Evolutionary conservation across 92 coral and sea anemone species (phyloP), one percentile per base, ranked within the genome.

Genomic region (Epizoanthus illoricatus): DNA sequence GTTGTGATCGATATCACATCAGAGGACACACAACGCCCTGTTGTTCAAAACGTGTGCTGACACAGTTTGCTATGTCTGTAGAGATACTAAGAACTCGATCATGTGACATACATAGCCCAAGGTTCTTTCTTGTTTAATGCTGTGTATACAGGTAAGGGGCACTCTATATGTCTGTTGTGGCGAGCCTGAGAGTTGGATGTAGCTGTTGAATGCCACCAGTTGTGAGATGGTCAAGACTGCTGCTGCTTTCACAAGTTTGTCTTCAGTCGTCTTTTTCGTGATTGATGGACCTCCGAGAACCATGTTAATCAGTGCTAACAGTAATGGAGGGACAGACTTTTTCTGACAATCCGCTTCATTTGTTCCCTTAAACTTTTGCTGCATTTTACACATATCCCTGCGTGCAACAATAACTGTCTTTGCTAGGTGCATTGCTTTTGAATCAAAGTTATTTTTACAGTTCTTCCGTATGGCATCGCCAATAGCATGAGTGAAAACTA

Each of bases 371-470:
- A 87, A 87, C 41, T 64, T 15, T 40, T 64, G 86, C 47, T 87
- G 20, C 5, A 54, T n/a, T 9, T 58, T 75, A 18, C 64, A 24
- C 19, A 81, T 21, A 62, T 89, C 92, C 72, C 84, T 86, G 5
- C 89, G 81, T 16, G 86, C 81, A 68, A 75, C 67, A 36, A 49
- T 73, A 0, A 89, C 92, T 16, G 85, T 87, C 72, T 71, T 80
- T 12, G 91, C 88, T 15, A 88, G 64, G 41, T 64, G 74, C 69
- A 84, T 56, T 52, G 91, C 91, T n/a, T 88, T 89, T 16, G 83
- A 74, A 62, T 88, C 91, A 65, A 13, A 72, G 79, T 85, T 84
- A 9, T 61, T 24, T 11, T 85, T 70, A 80, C 71, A 70, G 39
- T 78, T 86, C 55, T 73, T 65, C 57, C 54, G 66, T 8, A 89